phyloP scores from a whole-genome alignment of 1,140 invertebrate genomes.

The Notospermus geniculatus region DNA sequence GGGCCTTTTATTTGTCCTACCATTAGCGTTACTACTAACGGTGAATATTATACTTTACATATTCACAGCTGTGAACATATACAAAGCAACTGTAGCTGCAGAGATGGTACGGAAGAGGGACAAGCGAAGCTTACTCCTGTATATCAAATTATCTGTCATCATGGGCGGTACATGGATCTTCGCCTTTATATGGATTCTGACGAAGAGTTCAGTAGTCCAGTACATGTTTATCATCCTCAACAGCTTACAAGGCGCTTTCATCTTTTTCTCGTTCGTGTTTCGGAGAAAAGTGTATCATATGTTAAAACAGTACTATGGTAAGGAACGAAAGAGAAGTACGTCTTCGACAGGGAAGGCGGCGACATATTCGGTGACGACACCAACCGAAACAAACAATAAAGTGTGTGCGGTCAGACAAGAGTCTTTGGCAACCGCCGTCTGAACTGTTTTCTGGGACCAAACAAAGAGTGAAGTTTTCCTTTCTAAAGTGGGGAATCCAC shows the following conservation, averaged over 20 bases:
- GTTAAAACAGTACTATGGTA: not conserved
- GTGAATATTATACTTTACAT: not conserved
- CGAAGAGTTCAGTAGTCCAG: conserved; percentile 33
- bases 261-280: conserved; percentile 28
- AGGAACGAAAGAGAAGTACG: too few relatives aligned
- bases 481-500: too few relatives aligned
- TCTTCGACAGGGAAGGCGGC: too few relatives aligned
- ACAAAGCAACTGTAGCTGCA: conserved; percentile 1
- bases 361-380: too few relatives aligned
- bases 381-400: too few relatives aligned
- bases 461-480: too few relatives aligned
- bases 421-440: too few relatives aligned
- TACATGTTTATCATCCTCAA: conserved; percentile 55
- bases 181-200: conserved; percentile 52
- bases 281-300: not conserved
- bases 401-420: too few relatives aligned
- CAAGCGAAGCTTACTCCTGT: conserved; percentile 48
- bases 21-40: not conserved
- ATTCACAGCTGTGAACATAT: not conserved
- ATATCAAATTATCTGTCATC: conserved; percentile 58
- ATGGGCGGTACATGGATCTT: conserved; percentile 60
- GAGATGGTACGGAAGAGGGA: not conserved
- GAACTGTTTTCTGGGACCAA: too few relatives aligned
- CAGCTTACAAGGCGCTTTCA: conserved; percentile 49
- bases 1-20: not conserved